Evolutionary conservation across 2,797 vertebrate species (phyloP).

Genomic region (Pterois miles): DNA sequence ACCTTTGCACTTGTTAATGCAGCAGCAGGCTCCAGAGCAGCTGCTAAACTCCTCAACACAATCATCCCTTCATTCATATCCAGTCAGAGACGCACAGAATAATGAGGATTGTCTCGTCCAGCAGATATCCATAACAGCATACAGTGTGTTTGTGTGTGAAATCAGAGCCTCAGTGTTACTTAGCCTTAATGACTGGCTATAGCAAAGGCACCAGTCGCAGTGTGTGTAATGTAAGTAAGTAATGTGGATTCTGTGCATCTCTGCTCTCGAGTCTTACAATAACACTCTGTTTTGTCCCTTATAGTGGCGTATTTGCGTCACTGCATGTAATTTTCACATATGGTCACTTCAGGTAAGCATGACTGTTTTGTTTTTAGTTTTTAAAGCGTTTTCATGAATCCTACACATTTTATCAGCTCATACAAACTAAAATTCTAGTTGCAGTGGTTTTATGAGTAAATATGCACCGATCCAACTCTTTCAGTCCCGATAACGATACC

Average conservation of each 20-base stretch:
- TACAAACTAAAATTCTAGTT: background rate
- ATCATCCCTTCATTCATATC: constrained; percentile 81
- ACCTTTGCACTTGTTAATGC: background rate
- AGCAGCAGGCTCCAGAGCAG: constrained; percentile 77
- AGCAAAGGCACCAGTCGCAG: constrained; percentile 32
- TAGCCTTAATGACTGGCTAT: constrained; percentile 32
- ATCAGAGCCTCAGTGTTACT: constrained; percentile 58
- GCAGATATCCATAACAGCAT: constrained; percentile 47
- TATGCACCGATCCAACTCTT: no score
- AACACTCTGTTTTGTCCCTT: no score
- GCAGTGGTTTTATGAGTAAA: background rate
- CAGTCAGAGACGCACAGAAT: constrained; percentile 86
- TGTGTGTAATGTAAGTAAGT: constrained; percentile 3
- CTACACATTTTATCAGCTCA: background rate
- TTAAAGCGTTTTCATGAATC: background rate
- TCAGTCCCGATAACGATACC: no score
- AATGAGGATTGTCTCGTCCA: constrained; percentile 86
- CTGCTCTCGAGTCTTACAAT: background rate
- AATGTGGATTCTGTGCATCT: background rate
- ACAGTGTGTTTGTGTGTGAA: constrained; percentile 54
- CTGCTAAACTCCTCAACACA: constrained; percentile 85
- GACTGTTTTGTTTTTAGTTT: background rate
- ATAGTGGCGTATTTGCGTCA: no score
- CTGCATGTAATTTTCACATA: background rate
- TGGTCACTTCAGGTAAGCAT: background rate